Percentiles rank a stretch among this genome's conserved stretches.
These are phyloP conservation scores for Homarus americanus DNA, from an alignment of 1,140 invertebrate species.

Conservation along the genomic window DNA sequence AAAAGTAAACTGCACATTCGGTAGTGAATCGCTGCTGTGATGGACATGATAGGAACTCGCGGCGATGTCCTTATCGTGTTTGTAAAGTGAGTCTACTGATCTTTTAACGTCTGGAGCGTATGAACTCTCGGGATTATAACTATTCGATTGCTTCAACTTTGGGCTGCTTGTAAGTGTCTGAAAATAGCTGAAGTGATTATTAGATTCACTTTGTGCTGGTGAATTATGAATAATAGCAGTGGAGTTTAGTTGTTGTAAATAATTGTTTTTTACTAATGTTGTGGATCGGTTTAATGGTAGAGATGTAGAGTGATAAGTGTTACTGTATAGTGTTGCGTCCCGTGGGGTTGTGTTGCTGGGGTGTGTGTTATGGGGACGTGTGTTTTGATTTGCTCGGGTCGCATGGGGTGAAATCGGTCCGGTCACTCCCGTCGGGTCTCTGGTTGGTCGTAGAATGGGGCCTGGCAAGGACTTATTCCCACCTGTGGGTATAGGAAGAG, in stretches of 20 bases:
- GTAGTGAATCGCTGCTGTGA: not conserved
- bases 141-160: not conserved
- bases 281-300: too few species aligned
- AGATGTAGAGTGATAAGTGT: not conserved
- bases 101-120: not conserved
- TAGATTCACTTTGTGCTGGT: not conserved
- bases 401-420: conserved; percentile 13
- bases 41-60: not conserved
- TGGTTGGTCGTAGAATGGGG: conserved; percentile 20
- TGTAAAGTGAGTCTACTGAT: not conserved
- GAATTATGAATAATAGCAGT: not conserved
- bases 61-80: not conserved
- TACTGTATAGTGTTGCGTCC: not conserved
- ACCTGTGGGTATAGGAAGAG: conserved; percentile 56
- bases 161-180: not conserved
- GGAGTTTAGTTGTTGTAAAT: not conserved
- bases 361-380: not conserved
- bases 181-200: not conserved
- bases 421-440: conserved; percentile 53
- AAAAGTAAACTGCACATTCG: conserved; percentile 23
- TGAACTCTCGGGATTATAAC: too few species aligned
- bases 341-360: not conserved
- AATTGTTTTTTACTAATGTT: not conserved
- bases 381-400: not conserved
- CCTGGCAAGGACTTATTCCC: conserved; percentile 46